A percentile compares a stretch with the other conserved stretches of the same genome.
Conservation (phyloP, 2,888 invertebrate genomes). For the Ophion slaviceki region DNA sequence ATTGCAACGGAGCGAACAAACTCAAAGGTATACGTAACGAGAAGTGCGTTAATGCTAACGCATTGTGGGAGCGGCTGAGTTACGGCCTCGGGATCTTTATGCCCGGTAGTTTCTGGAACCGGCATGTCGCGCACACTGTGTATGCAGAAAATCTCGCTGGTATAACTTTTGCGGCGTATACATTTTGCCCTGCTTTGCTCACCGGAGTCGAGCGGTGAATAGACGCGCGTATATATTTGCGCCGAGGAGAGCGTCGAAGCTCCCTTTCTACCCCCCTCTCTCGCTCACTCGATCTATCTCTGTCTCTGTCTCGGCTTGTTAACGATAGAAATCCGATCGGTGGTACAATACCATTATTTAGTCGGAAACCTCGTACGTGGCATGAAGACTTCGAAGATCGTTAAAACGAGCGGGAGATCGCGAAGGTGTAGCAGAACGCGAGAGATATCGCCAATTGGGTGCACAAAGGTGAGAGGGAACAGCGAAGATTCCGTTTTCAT, state of each 20-base stretch:
- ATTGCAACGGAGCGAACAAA: slow-evolving; percentile 50
- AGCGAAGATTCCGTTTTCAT: too few species aligned
- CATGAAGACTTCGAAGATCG: slow-evolving; percentile 68
- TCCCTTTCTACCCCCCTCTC: background rate
- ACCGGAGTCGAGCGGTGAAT: slow-evolving; percentile 11
- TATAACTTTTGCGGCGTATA: slow-evolving; percentile 37
- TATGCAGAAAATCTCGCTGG: slow-evolving; percentile 38
- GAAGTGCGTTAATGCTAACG: slow-evolving; percentile 78
- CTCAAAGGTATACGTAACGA: slow-evolving; percentile 70
- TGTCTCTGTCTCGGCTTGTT: slow-evolving; percentile 74
- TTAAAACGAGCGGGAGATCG: slow-evolving; percentile 70
- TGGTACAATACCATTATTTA: slow-evolving; percentile 82
- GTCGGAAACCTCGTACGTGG: slow-evolving; percentile 62
- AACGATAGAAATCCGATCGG: slow-evolving; percentile 82
- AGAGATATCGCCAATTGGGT: slow-evolving; percentile 1
- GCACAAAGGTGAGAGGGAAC: too few species aligned
- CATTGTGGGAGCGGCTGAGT: slow-evolving; percentile 80
- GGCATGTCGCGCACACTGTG: slow-evolving; percentile 42
- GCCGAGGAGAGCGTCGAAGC: slow-evolving; percentile 26
- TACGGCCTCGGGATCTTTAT: slow-evolving; percentile 78
- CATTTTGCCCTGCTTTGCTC: slow-evolving; percentile 59
- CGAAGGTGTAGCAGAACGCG: slow-evolving; percentile 45
- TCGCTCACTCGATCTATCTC: background rate
- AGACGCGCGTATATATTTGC: slow-evolving; percentile 8
- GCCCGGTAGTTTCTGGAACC: slow-evolving; percentile 64